A percentile compares a stretch with the other conserved stretches of the same genome.
Conservation (phyloP, 2,113 vertebrate genomes). For the Sylvilagus bachmani region DNA sequence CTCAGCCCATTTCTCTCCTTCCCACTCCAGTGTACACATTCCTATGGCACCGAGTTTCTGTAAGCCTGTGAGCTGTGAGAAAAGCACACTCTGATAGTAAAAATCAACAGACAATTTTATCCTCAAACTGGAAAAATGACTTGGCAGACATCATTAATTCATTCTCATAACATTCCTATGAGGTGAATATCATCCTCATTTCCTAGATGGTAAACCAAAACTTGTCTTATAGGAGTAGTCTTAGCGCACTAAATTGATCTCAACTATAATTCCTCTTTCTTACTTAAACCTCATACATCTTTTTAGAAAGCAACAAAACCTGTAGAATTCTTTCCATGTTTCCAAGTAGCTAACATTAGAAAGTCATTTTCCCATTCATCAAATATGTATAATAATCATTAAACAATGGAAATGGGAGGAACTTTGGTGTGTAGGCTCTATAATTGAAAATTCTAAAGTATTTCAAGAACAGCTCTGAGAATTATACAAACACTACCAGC, state of each 20-base stretch:
- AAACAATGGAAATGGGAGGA: constrained; percentile 39
- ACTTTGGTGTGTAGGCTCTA: neutral
- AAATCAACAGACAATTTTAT: constrained; percentile 51
- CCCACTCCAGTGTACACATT: neutral
- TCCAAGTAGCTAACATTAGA: neutral
- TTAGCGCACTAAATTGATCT: constrained; percentile 14
- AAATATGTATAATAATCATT: constrained; percentile 26
- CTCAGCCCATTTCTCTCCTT: neutral
- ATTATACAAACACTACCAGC: neutral
- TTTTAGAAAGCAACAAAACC: constrained; percentile 44
- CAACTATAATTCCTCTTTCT: constrained; percentile 31
- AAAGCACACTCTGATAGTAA: constrained; percentile 3
- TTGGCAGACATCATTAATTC: constrained; percentile 64
- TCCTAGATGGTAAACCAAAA: constrained; percentile 52
- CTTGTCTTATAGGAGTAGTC: neutral
- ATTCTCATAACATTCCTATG: constrained; percentile 32
- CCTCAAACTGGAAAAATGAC: constrained; percentile 56
- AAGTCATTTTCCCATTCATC: constrained; percentile 43
- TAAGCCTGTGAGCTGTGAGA: constrained; percentile 20
- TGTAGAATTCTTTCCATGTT: constrained; percentile 28
- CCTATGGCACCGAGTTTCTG: neutral
- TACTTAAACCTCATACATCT: constrained; percentile 3
- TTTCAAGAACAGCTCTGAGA: constrained; percentile 6
- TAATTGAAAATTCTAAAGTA: constrained; percentile 60
- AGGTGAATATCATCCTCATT: neutral